These are phyloP conservation scores for Orientallactaga sibirica DNA, from an alignment of 2,797 vertebrate genomes.

Conservation along the genomic window DNA sequence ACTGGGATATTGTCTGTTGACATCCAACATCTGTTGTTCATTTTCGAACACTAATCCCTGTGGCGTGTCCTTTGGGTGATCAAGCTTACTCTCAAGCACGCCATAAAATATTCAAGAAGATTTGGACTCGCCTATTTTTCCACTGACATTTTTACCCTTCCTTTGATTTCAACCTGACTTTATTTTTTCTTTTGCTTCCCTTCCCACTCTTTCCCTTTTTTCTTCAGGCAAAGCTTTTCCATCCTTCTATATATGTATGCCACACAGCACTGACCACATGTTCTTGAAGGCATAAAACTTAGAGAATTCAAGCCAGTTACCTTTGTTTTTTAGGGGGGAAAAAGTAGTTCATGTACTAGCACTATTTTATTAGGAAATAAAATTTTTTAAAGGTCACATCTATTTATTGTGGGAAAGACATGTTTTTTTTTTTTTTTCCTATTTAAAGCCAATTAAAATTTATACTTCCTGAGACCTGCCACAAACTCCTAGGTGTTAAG, in stretches of 20 bases:
- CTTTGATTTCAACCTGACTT: conserved; percentile 80
- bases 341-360: not conserved
- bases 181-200: conserved; percentile 59
- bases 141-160: conserved; percentile 81
- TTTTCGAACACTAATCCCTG: conserved; percentile 79
- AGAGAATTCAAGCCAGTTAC: conserved; percentile 39
- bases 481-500: conserved; percentile 59
- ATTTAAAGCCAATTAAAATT: conserved; percentile 65
- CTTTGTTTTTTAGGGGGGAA: conserved; percentile 4
- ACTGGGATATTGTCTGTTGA: conserved; percentile 80
- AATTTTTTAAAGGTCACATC: conserved; percentile 75
- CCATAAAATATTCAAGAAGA: conserved; percentile 85
- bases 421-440: conserved; percentile 59
- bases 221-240: conserved; percentile 7
- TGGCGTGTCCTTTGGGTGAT: conserved; percentile 84
- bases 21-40: conserved; percentile 82
- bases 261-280: not conserved
- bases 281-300: conserved; percentile 58
- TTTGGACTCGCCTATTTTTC: conserved; percentile 79
- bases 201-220: conserved; percentile 45
- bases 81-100: conserved; percentile 76
- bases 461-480: conserved; percentile 43
- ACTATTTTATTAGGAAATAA: conserved; percentile 74
- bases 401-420: conserved; percentile 64
- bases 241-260: not conserved